phyloP scores from a whole-genome alignment of 2,113 vertebrate genomes.

The Pungitius pungitius region DNA sequence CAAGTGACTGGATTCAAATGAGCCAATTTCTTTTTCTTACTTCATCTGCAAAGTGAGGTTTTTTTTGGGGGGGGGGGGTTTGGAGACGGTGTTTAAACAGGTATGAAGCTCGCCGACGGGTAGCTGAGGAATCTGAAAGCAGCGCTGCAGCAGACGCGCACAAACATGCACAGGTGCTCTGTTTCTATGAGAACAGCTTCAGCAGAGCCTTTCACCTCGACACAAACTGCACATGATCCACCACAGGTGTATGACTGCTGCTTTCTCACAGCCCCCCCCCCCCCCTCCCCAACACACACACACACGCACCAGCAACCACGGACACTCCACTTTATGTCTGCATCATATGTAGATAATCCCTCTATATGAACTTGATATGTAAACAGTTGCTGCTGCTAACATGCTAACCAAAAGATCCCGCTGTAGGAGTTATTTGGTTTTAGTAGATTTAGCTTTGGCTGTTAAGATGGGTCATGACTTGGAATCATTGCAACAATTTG shows the following conservation, averaged over 20 bases:
- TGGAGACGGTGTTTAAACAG: constrained; percentile 16
- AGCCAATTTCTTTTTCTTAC: constrained; percentile 13
- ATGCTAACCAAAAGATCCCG: neutral
- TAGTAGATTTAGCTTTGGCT: neutral
- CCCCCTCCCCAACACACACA: no score
- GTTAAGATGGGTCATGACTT: neutral
- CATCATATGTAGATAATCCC: neutral
- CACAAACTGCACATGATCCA: constrained; percentile 18
- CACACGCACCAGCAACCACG: constrained; percentile 4
- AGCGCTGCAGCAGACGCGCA: constrained; percentile 26
- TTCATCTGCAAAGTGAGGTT: constrained; percentile 14
- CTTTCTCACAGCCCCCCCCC: neutral
- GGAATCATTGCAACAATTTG: neutral
- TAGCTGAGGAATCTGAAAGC: constrained; percentile 50
- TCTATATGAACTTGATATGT: neutral
- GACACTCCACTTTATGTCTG: neutral
- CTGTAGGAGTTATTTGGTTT: neutral
- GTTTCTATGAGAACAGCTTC: constrained; percentile 33
- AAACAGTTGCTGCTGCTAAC: neutral
- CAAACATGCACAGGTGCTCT: constrained; percentile 43
- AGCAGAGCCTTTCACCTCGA: constrained; percentile 44
- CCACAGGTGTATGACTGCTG: constrained; percentile 26
- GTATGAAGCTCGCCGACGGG: constrained; percentile 44
- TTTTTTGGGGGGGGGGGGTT: neutral
- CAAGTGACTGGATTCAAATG: constrained; percentile 25